phyloP scores from a whole-genome alignment of 2,113 vertebrate genomes.

The Caracal caracal region DNA sequence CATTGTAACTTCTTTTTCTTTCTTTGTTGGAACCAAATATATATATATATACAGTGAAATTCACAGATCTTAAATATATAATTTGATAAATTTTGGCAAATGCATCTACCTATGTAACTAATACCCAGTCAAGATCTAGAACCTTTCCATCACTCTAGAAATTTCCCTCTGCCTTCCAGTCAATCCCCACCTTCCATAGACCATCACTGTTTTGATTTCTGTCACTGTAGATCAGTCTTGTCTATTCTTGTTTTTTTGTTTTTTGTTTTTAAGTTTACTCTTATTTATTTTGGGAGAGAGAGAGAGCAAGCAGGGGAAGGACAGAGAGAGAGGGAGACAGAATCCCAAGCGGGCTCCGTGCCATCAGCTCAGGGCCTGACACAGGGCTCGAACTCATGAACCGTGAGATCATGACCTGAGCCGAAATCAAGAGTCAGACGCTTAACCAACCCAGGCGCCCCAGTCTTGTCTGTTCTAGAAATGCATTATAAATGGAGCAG shows the following conservation, averaged over 20 bases:
- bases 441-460: too few species aligned
- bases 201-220: neutral
- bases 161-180: neutral
- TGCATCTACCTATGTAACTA: neutral
- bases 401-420: too few species aligned
- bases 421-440: too few species aligned
- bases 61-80: neutral
- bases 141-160: neutral
- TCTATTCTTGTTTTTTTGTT: neutral
- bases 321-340: too few species aligned
- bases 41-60: neutral
- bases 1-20: neutral
- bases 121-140: neutral
- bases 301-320: too few species aligned
- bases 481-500: neutral
- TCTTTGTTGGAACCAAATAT: constrained; percentile 34
- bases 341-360: too few species aligned
- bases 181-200: neutral
- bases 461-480: neutral
- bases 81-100: constrained; percentile 1
- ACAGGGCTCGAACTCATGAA: too few species aligned
- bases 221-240: neutral
- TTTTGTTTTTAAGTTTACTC: too few species aligned
- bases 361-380: too few species aligned
- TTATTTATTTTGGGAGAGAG: too few species aligned